phyloP scores from a whole-genome alignment of 1,140 invertebrate species.

The Brachionus paranguensis region DNA sequence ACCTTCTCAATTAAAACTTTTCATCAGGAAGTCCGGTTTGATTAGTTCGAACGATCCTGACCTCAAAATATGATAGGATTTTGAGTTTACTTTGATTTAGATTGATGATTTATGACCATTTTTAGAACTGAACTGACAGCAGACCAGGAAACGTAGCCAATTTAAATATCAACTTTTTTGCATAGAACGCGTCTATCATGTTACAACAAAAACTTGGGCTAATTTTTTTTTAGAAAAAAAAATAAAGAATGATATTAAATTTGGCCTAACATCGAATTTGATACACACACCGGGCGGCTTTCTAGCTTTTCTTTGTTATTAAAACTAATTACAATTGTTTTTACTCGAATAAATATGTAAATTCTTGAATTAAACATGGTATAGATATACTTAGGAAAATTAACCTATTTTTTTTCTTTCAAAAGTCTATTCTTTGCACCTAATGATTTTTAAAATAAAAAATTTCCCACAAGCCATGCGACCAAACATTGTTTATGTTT shows the following conservation, averaged over 20 bases:
- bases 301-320: not conserved
- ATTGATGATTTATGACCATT: not conserved
- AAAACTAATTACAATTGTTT: slow-evolving; percentile 2
- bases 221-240: not conserved
- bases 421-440: not conserved
- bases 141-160: not conserved
- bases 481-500: not conserved
- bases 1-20: not conserved
- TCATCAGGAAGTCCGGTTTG: not conserved
- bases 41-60: not conserved
- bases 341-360: not conserved
- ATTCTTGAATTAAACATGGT: not conserved
- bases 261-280: not conserved
- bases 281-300: not conserved
- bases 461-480: not conserved
- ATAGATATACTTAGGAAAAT: not conserved
- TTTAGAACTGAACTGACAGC: not conserved
- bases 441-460: not conserved
- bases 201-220: not conserved
- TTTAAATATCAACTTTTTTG: not conserved
- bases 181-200: not conserved
- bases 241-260: not conserved
- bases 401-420: not conserved
- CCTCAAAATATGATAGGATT: not conserved
- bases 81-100: not conserved